phyloP scores from a whole-genome alignment of 2,888 invertebrate genomes.

The Drosophila histrio region DNA sequence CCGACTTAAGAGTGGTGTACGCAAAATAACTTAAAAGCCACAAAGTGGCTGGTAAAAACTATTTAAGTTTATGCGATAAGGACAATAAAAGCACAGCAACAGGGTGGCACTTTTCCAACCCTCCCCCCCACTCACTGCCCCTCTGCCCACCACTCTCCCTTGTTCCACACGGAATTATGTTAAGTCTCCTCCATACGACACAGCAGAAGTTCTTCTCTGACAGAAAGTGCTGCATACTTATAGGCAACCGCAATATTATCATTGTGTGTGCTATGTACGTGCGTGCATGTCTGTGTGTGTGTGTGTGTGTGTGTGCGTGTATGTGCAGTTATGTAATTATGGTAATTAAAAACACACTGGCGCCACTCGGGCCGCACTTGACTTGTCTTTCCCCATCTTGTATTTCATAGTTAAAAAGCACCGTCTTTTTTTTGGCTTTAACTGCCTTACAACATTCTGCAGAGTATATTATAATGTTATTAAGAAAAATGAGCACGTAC shows the following conservation, averaged over 20 bases:
- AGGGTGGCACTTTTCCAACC: conserved; percentile 15
- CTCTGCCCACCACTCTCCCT: neutral
- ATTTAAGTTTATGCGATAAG: conserved; percentile 79
- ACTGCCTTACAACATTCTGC: neutral
- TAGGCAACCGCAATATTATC: conserved; percentile 62
- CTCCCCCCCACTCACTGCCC: neutral
- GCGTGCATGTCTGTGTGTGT: neutral
- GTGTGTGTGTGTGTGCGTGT: conserved; percentile 14
- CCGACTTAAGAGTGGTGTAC: conserved; percentile 66
- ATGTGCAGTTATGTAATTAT: conserved; percentile 76
- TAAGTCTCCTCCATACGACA: neutral
- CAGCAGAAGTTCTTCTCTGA: conserved; percentile 4
- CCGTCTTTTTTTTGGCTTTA: conserved; percentile 49
- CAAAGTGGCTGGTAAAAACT: conserved; percentile 79
- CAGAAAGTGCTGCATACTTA: conserved; percentile 69
- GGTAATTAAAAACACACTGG: conserved; percentile 72
- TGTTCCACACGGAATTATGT: neutral
- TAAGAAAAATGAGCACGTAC: conserved; percentile 1
- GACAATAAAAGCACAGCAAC: conserved; percentile 69
- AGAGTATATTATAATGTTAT: conserved; percentile 14
- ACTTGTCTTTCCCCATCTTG: conserved; percentile 41
- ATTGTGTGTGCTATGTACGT: conserved; percentile 19
- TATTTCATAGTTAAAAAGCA: conserved; percentile 49
- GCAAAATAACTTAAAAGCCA: conserved; percentile 79
- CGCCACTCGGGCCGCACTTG: conserved; percentile 33